phyloP scores from a whole-genome alignment of 2,113 vertebrate genomes.

The Corydoras sp. region DNA sequence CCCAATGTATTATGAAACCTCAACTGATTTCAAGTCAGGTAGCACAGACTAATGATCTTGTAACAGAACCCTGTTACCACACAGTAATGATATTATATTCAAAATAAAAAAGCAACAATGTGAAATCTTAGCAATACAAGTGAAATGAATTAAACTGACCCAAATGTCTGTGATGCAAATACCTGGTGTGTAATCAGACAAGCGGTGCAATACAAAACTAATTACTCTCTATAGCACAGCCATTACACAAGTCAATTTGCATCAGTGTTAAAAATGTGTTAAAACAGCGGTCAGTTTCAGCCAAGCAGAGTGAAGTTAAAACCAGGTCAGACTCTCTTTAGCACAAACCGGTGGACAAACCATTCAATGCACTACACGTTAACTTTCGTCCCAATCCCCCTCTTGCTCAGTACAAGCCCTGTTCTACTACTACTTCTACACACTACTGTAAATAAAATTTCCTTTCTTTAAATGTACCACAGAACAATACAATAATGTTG shows the following conservation, averaged over 20 bases:
- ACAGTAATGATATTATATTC: conserved; percentile 14
- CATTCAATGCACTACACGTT: background rate
- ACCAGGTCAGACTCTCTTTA: background rate
- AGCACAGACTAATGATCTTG: background rate
- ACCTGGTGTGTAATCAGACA: background rate
- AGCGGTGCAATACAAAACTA: conserved; percentile 8
- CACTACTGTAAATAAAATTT: no score
- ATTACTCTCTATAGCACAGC: background rate
- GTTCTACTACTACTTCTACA: no score
- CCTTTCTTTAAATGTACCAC: no score
- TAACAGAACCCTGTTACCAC: conserved; percentile 10
- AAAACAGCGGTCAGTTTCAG: conserved; percentile 5
- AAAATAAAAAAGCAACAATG: conserved; percentile 8
- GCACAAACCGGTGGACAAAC: background rate
- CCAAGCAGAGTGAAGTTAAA: background rate
- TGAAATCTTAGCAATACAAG: conserved; percentile 10
- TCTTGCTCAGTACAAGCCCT: no score
- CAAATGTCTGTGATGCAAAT: conserved; percentile 10
- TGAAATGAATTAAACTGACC: conserved; percentile 7
- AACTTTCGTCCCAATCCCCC: background rate
- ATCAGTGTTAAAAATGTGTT: background rate
- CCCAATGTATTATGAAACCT: no score
- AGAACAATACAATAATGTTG: no score
- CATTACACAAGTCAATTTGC: background rate
- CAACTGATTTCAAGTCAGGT: background rate